phyloP scores from a whole-genome alignment of 64 coral and sea anemone genomes.

The Cladopsammia gracilis region DNA sequence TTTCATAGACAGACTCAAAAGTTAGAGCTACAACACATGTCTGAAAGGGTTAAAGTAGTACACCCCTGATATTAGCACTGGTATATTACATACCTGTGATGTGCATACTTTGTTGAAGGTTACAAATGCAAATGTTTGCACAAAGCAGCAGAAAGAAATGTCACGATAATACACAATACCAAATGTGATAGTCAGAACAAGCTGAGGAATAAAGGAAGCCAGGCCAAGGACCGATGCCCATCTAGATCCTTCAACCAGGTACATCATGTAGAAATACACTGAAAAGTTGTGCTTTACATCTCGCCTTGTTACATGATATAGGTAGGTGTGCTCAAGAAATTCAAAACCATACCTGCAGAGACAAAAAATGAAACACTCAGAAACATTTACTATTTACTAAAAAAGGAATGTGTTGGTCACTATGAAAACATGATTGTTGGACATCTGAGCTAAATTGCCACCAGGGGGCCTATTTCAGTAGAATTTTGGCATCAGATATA shows the following conservation, averaged over 20 bases:
- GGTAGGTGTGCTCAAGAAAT: slow-evolving; percentile 96
- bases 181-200: slow-evolving; percentile 77
- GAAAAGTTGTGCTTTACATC: slow-evolving; percentile 99
- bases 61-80: neutral
- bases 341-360: slow-evolving; percentile 97
- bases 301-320: slow-evolving; percentile 94
- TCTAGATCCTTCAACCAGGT: slow-evolving; percentile 76
- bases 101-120: slow-evolving; percentile 99
- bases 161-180: slow-evolving; percentile 86
- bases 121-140: slow-evolving; percentile 99
- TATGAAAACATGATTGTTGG: too few relatives aligned
- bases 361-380: neutral
- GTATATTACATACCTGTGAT: slow-evolving; percentile 75
- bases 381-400: neutral
- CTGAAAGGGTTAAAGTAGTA: neutral
- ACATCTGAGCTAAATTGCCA: too few relatives aligned
- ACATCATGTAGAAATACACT: slow-evolving; percentile 98
- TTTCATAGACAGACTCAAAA: too few relatives aligned
- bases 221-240: slow-evolving; percentile 80
- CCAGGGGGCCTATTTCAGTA: too few relatives aligned
- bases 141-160: slow-evolving; percentile 93
- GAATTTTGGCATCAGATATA: too few relatives aligned
- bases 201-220: slow-evolving; percentile 89
- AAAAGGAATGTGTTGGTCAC: neutral
- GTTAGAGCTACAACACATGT: too few relatives aligned